These are phyloP conservation scores for Bombylius major DNA, from an alignment of 2,888 invertebrate species.

Conservation along the genomic window DNA sequence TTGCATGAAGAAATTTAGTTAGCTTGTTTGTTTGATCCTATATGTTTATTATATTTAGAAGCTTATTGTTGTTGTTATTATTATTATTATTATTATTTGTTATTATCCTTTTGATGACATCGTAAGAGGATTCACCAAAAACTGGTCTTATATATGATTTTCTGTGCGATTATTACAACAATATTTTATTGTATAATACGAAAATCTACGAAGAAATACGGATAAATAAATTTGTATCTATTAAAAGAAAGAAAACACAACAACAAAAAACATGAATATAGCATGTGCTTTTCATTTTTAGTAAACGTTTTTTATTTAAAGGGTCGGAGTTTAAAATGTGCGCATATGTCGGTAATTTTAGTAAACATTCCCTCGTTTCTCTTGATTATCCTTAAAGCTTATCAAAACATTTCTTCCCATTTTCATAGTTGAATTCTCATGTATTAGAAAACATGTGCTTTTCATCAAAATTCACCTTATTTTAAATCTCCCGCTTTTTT, in stretches of 20 bases:
- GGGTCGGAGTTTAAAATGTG: constrained; percentile 4
- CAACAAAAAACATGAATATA: neutral
- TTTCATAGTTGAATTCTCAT: constrained; percentile 3
- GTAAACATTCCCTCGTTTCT: neutral
- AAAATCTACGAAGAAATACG: neutral
- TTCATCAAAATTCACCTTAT: neutral
- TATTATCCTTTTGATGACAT: neutral
- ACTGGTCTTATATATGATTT: neutral
- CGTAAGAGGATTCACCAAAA: neutral
- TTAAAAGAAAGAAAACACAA: neutral
- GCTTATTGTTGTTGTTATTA: too few species aligned
- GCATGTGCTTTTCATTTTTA: constrained; percentile 5
- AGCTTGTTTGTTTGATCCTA: too few species aligned
- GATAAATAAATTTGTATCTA: neutral
- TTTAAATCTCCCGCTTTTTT: neutral
- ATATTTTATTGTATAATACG: neutral
- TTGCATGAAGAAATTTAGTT: too few species aligned
- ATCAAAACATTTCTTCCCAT: constrained; percentile 1
- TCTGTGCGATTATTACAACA: too few species aligned
- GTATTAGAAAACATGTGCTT: constrained; percentile 3
- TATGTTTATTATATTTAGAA: too few species aligned
- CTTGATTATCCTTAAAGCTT: neutral
- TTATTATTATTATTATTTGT: too few species aligned
- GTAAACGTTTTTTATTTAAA: neutral
- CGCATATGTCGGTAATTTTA: constrained; percentile 1